Evolutionary conservation across 2,797 vertebrate genomes (phyloP).

Genomic region (Zalophus californianus): DNA sequence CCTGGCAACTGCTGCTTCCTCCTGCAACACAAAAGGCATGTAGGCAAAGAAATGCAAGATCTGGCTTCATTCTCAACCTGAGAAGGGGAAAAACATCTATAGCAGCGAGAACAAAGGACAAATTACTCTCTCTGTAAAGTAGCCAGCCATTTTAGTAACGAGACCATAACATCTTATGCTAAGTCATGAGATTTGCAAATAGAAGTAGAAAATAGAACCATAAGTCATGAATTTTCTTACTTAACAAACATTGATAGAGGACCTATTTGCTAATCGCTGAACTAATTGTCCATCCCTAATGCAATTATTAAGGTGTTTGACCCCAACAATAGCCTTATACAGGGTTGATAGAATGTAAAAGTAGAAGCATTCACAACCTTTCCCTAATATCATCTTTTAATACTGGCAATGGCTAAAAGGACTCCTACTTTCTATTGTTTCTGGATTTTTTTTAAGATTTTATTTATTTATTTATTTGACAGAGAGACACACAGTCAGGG

Average conservation of each 20-base stretch:
- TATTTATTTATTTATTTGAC: no score
- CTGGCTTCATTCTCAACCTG: background rate
- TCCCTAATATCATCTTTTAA: background rate
- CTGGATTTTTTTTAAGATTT: background rate
- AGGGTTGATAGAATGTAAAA: background rate
- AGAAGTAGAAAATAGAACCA: background rate
- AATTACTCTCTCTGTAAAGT: background rate
- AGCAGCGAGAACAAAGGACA: background rate
- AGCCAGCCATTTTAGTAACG: background rate
- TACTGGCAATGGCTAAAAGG: background rate
- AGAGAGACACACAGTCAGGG: no score
- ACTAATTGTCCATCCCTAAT: background rate
- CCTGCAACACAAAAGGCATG: background rate
- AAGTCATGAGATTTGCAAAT: background rate
- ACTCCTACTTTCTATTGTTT: background rate
- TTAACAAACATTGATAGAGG: background rate
- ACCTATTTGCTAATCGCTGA: background rate
- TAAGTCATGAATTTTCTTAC: background rate
- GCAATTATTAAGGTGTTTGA: background rate
- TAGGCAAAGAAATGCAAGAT: background rate
- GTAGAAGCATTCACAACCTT: background rate
- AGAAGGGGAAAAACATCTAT: background rate
- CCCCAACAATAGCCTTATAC: background rate
- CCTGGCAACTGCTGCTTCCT: slow-evolving; percentile 1
- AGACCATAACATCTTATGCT: background rate